Percentiles rank a stretch among this genome's conserved stretches.
These are phyloP conservation scores for Chiloscyllium punctatum DNA, from an alignment of 2,797 vertebrate species.

Conservation along the genomic window DNA sequence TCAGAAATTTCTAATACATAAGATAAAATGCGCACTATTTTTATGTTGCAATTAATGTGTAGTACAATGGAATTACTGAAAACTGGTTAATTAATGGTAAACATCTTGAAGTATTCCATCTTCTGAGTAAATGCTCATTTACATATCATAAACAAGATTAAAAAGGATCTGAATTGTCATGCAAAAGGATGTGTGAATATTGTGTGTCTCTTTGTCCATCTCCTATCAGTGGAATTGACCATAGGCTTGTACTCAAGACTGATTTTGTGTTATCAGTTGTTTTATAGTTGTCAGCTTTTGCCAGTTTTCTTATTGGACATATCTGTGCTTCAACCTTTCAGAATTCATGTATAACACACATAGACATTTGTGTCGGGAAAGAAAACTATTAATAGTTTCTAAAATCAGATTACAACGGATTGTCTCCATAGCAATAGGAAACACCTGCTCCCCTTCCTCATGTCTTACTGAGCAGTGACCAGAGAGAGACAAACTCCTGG, in stretches of 20 bases:
- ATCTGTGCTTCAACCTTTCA: neutral
- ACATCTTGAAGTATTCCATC: neutral
- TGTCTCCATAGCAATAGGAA: slow-evolving; percentile 26
- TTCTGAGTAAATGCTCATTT: neutral
- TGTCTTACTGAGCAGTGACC: neutral
- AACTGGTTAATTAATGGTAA: neutral
- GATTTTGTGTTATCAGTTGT: neutral
- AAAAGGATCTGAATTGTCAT: neutral
- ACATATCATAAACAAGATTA: neutral
- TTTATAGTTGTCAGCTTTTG: slow-evolving; percentile 12
- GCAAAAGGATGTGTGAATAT: neutral
- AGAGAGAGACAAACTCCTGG: slow-evolving; percentile 34
- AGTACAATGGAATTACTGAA: neutral
- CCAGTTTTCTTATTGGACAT: neutral
- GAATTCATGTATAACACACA: neutral
- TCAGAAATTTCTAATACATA: neutral
- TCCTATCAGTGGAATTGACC: neutral
- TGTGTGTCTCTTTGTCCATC: neutral
- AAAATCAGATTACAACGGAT: slow-evolving; percentile 32
- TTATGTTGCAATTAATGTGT: neutral
- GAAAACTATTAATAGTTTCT: slow-evolving; percentile 24
- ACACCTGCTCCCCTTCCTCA: slow-evolving; percentile 31
- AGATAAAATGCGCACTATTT: neutral
- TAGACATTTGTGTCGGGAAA: neutral
- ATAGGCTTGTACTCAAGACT: neutral